Conservation (phyloP, 1,140 invertebrate species). For the Maniola jurtina region DNA sequence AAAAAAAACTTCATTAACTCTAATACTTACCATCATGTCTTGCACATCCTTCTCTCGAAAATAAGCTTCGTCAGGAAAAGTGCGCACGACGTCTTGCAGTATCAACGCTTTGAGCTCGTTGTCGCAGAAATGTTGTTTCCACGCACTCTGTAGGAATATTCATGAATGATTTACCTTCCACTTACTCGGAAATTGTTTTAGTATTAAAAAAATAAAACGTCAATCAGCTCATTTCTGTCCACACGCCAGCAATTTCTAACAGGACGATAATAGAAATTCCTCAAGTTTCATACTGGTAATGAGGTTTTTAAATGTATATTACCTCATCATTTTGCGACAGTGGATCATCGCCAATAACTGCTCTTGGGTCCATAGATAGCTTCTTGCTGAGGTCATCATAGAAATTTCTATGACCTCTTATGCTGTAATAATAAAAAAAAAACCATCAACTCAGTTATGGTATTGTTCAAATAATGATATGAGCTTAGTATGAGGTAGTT, state of each 20-base stretch:
- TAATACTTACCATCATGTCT: constrained; percentile 81
- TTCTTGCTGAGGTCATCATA: constrained; percentile 61
- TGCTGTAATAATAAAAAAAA: too few relatives aligned
- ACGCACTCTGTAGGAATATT: constrained; percentile 82
- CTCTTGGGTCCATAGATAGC: constrained; percentile 63
- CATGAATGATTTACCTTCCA: too few relatives aligned
- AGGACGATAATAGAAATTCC: too few relatives aligned
- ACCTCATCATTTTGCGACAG: constrained; percentile 71
- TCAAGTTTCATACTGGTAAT: too few relatives aligned
- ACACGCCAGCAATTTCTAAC: too few relatives aligned
- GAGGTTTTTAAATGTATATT: neutral
- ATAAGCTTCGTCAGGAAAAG: constrained; percentile 89
- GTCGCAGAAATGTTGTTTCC: constrained; percentile 91
- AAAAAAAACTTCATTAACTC: too few relatives aligned
- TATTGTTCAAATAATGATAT: too few relatives aligned
- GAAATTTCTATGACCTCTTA: constrained; percentile 61
- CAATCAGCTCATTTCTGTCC: too few relatives aligned
- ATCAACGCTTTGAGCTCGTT: constrained; percentile 86
- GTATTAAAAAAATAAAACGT: too few relatives aligned
- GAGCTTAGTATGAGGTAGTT: too few relatives aligned
- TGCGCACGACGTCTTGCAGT: constrained; percentile 88
- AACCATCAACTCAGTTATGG: too few relatives aligned
- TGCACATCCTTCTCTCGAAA: constrained; percentile 85
- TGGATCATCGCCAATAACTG: constrained; percentile 67
- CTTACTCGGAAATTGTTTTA: too few relatives aligned